Base-by-base conservation (phyloP, 2,113 vertebrate species). In the Ceyx melanurus region DNA sequence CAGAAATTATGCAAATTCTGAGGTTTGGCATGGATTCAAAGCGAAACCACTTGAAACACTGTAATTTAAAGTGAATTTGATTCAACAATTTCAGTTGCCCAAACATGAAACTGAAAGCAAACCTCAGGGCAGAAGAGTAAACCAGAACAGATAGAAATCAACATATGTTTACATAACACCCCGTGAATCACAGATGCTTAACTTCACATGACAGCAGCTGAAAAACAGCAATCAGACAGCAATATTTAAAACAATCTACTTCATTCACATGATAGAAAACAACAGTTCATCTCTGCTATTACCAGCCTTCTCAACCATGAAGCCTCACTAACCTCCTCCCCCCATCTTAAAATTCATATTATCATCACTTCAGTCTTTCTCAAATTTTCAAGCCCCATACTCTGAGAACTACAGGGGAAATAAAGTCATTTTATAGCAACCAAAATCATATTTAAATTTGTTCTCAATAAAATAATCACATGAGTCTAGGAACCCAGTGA, bases 31-130 rank as follows among this genome's bases (percentile, higher is more conserved):
- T 20, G 11, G 29, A n/a, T 75, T 84, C 0, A 16, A 82, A 79
- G 77, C 15, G 92, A 96, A 95, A n/a, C 80, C 95, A 95, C 95
- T 87, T 94, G 58, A 92, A 90, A 93, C 66, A 13, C 58, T 56
- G 54, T 46, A 87, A 61, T 70, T 93, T 58, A 50, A 92, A 79
- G 22, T 51, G 81, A 89, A 83, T 92, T 90, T 90, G 79, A 42
- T 76, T 82, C 43, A 50, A 94, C 37, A 82, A 82, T 87, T 92
- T 76, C 50, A 66, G 50, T 96, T 89, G 77, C 71, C 64, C 50
- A 85, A 94, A 90, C 68, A 85, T 92, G 92, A 95, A 96, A 85
- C 54, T 87, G 54, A 87, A 89, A 93, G 74, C 42, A 87, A 90
- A 95, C 92, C 89, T 93, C 54, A 37, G 84, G 83, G 89, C 86